Base-by-base conservation (phyloP, 2,888 invertebrate species). In the Drosophila demipolita region DNA sequence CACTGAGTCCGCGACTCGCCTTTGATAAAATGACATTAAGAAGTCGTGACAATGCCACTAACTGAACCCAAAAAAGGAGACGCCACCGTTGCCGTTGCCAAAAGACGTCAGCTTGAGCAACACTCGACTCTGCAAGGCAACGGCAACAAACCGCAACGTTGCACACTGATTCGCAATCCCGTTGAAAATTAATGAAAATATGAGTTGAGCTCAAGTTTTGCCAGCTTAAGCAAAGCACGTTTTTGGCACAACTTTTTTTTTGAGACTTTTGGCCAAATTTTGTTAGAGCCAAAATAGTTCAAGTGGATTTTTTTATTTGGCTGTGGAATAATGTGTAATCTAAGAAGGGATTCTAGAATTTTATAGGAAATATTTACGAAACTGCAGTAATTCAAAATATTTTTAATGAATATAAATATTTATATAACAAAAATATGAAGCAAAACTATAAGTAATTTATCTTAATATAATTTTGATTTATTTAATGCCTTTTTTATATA, bases 11-110 rank as follows among this genome's bases (percentile, higher is more conserved):
- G 87, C 88, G 85, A 87, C 78, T 85, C 80, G 88, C 83, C 90
- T 90, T 91, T 91, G 91, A 91, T 91, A 90, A 90, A 91, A 91
- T 87, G 85, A 90, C 91, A 90, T 91, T 90, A 90, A 91, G 89
- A 89, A 91, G 88, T 90, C 91, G 90, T 90, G 90, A 91, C 90
- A 90, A 90, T 90, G 90, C 90, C 89, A 89, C 90, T 89, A 91
- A 86, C 85, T 85, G 85, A 82, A 88, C 55, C 86, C 89, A 78
- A 87, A 76, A 89, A 87, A 77, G 75, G 76, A 87, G 82, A 81
- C 72, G 73, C 54, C 74, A 45, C 61, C 61, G 74, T 35, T 32
- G 11, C 29, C 52, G 6, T 45, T 45, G 45, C 50, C 53, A 23
- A 75, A 73, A 68, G 71, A 77, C 83, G 83, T 82, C 89, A 87